These are phyloP conservation scores for Cosmia pyralina DNA, from an alignment of 2,888 invertebrate genomes.

Conservation along the genomic window DNA sequence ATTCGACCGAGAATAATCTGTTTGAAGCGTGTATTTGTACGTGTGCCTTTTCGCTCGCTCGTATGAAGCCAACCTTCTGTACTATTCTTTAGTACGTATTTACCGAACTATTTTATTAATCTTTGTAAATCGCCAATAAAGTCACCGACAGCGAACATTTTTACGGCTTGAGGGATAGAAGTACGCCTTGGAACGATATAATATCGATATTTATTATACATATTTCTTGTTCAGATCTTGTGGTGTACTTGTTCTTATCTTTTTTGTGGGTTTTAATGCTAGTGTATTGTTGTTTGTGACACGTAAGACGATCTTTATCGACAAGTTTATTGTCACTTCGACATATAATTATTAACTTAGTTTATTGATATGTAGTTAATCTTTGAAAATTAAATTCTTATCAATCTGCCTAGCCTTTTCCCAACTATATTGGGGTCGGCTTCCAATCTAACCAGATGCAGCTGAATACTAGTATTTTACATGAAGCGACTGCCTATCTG, in stretches of 20 bases:
- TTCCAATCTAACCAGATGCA: too few relatives aligned
- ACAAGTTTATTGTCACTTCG: not conserved
- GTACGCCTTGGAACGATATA: slow-evolving; percentile 37
- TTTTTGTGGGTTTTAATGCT: not conserved
- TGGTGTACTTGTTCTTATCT: slow-evolving; percentile 14
- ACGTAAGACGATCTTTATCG: not conserved
- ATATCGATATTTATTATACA: slow-evolving; percentile 41
- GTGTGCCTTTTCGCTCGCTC: too few relatives aligned
- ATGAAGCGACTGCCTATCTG: too few relatives aligned
- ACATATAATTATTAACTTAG: not conserved
- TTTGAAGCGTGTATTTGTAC: not conserved
- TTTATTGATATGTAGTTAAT: too few relatives aligned
- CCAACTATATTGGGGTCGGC: too few relatives aligned
- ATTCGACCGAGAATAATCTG: not conserved
- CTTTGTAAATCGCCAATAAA: slow-evolving; percentile 56
- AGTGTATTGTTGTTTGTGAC: slow-evolving; percentile 9
- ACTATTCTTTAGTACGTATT: not conserved
- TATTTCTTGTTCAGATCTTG: slow-evolving; percentile 39
- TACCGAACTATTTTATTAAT: slow-evolving; percentile 51
- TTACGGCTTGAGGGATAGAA: slow-evolving; percentile 34
- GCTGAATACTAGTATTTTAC: too few relatives aligned
- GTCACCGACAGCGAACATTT: slow-evolving; percentile 54
- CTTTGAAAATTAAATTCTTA: too few relatives aligned
- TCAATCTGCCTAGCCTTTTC: too few relatives aligned
- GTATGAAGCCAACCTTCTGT: slow-evolving; percentile 1